Evolutionary conservation across 2,888 invertebrate genomes (phyloP).

Genomic region (Cyrtodaria siliqua): DNA sequence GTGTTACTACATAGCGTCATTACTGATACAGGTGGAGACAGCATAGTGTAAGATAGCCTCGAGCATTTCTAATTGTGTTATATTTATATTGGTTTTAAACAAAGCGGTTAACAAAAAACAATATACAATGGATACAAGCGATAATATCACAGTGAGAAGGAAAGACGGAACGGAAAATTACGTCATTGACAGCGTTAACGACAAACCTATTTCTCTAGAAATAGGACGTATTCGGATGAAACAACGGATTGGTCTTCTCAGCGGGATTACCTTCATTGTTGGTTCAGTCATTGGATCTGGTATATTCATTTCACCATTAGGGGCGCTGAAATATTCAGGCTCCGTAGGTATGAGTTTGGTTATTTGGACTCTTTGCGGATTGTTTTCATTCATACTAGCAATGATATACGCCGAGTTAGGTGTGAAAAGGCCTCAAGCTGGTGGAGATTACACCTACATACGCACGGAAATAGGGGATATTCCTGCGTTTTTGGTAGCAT

Average conservation of each 20-base stretch:
- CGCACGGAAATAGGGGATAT: conserved; percentile 86
- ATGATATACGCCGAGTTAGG: conserved; percentile 93
- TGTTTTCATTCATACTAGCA: conserved; percentile 88
- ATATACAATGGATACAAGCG: neutral
- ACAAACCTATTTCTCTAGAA: conserved; percentile 7
- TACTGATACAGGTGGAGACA: no score
- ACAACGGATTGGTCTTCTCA: conserved; percentile 40
- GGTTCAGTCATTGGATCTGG: conserved; percentile 91
- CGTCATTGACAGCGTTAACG: neutral
- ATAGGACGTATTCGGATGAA: conserved; percentile 38
- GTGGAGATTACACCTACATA: conserved; percentile 92
- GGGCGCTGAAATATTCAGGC: conserved; percentile 93
- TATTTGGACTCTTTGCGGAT: conserved; percentile 60
- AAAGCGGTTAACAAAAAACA: no score
- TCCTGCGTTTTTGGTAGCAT: conserved; percentile 88
- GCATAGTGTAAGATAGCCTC: no score
- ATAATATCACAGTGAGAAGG: neutral
- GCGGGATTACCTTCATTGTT: conserved; percentile 43
- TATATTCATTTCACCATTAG: conserved; percentile 99
- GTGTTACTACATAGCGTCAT: no score
- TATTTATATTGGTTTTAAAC: no score
- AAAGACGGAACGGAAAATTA: neutral
- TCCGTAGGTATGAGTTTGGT: conserved; percentile 91
- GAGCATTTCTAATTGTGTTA: no score
- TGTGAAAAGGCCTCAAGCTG: conserved; percentile 91